Base-by-base conservation (phyloP, 2,888 invertebrate genomes). In the Eilema sororculum region DNA sequence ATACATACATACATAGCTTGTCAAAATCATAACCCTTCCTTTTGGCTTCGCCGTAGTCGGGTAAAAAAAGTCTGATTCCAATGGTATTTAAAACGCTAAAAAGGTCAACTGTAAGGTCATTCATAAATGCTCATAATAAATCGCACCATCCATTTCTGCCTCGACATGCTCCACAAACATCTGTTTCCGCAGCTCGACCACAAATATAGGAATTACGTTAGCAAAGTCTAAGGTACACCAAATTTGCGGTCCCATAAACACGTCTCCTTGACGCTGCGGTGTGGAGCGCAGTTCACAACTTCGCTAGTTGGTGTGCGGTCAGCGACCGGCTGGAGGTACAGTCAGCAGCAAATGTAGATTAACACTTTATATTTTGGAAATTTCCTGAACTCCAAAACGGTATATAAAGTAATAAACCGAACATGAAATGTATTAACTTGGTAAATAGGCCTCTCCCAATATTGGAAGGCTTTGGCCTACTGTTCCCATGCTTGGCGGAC, bases 191-290 rank as follows among this genome's bases (percentile, higher is more conserved):
- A 30, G 22, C 13, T 30, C n/a, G 16, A 25, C 33, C 41, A 33
- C 58, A 37, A 56, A 41, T 58, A 41, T 16, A 41, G 41, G 28
- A 69, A 59, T 64, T 52, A 63, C 52, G 63, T 74, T 66, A 71
- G 28, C 22, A 52, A 52, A 52, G 52, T 52, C 52, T 52, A 52
- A 52, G 52, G 52, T 52, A 52, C 52, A 52, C 52, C 52, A n/a
- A 52, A 80, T 78, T 84, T 85, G 87, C 81, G 87, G 87, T 84
- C 76, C 77, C 83, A 82, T 86, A 86, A 87, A 87, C 83, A 85
- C 83, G 86, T 86, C 85, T 79, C 72, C 75, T 73, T 79, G 83
- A 78, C 80, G 75, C 65, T 73, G 67, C 52, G 77, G 75, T 58
- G 61, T 65, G 41, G n/a, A 61, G 78, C 65, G 65, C 68, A 77